These are phyloP conservation scores for Pammene aurita DNA, from an alignment of 2,888 invertebrate genomes.

Conservation along the genomic window DNA sequence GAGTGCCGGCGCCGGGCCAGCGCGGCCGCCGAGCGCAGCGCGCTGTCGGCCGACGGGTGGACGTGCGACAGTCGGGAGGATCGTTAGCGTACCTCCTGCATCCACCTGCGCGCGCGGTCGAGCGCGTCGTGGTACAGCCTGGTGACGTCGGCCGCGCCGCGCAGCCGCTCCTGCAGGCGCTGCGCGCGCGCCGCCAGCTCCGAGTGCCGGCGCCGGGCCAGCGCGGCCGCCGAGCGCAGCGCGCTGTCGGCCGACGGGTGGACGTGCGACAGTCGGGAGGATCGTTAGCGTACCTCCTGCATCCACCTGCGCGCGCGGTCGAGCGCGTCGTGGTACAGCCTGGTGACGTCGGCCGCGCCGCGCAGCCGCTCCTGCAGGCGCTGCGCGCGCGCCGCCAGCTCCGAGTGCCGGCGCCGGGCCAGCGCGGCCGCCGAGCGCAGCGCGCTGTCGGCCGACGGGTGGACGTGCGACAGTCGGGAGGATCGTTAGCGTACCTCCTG, in stretches of 20 bases:
- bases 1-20: slow-evolving; percentile 90
- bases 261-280: slow-evolving; percentile 90
- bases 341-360: slow-evolving; percentile 85
- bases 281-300: slow-evolving; percentile 85
- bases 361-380: slow-evolving; percentile 91
- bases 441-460: slow-evolving; percentile 86
- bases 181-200: slow-evolving; percentile 93
- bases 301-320: slow-evolving; percentile 92
- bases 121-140: slow-evolving; percentile 89
- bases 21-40: slow-evolving; percentile 90
- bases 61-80: too few species aligned
- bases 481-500: slow-evolving; percentile 85
- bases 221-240: slow-evolving; percentile 90
- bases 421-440: slow-evolving; percentile 91
- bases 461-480: slow-evolving; percentile 90
- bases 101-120: slow-evolving; percentile 91
- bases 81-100: slow-evolving; percentile 86
- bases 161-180: slow-evolving; percentile 90
- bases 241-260: slow-evolving; percentile 87
- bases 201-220: slow-evolving; percentile 90
- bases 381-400: slow-evolving; percentile 92
- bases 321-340: slow-evolving; percentile 90
- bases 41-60: slow-evolving; percentile 86
- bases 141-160: slow-evolving; percentile 86
- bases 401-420: slow-evolving; percentile 91